A percentile compares a stretch with the other conserved stretches of the same genome.
Evolutionary conservation across 1,140 invertebrate genomes (phyloP).

Genomic region (Drepana arcuata): DNA sequence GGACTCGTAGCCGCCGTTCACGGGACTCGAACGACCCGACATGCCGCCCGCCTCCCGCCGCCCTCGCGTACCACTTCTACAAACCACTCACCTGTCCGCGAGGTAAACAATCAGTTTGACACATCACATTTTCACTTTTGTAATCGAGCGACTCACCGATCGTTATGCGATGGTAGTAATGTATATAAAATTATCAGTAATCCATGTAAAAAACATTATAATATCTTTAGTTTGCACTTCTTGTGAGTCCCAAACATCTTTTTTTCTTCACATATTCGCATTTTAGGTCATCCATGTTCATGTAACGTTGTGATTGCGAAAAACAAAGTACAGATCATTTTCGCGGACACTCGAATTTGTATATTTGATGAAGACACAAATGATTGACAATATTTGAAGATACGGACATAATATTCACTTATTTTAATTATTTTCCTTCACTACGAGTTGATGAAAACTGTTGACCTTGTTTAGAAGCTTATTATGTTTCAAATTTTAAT

Average conservation of each 20-base stretch:
- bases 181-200: slow-evolving; percentile 45
- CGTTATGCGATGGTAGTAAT: slow-evolving; percentile 40
- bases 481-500: slow-evolving; percentile 73
- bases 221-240: slow-evolving; percentile 51
- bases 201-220: slow-evolving; percentile 49
- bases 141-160: slow-evolving; percentile 50
- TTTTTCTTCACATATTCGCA: slow-evolving; percentile 70
- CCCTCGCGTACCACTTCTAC: slow-evolving; percentile 62
- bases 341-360: slow-evolving; percentile 60
- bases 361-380: slow-evolving; percentile 40
- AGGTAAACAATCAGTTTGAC: slow-evolving; percentile 73
- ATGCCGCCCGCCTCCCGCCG: slow-evolving; percentile 60
- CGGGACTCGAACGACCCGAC: slow-evolving; percentile 62
- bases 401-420: slow-evolving; percentile 43
- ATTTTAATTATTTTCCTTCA: slow-evolving; percentile 68
- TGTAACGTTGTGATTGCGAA: slow-evolving; percentile 73
- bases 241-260: slow-evolving; percentile 62
- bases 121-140: slow-evolving; percentile 73
- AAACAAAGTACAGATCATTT: slow-evolving; percentile 70
- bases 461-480: slow-evolving; percentile 73
- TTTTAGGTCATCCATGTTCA: slow-evolving; percentile 74
- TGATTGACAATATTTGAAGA: slow-evolving; percentile 38
- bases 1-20: slow-evolving; percentile 59
- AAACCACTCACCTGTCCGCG: slow-evolving; percentile 67
- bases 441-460: slow-evolving; percentile 70